A percentile compares a stretch with the other conserved stretches of the same genome.
These are phyloP conservation scores for Tetragonula carbonaria DNA, from an alignment of 2,888 invertebrate species.

Conservation along the genomic window DNA sequence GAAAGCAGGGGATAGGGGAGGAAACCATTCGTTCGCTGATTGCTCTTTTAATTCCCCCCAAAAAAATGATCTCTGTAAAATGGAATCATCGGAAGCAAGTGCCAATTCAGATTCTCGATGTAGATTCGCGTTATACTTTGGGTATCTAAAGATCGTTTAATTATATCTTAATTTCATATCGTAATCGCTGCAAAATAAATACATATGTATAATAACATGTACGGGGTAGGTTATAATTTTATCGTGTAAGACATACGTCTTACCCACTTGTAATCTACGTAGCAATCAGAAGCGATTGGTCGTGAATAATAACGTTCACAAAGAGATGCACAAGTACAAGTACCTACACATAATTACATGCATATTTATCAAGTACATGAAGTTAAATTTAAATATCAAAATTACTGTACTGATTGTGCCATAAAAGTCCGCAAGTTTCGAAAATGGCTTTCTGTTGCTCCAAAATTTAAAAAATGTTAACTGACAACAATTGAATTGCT, in stretches of 20 bases:
- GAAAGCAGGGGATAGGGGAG: background rate
- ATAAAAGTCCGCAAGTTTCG: too few relatives aligned
- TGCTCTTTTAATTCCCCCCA: constrained; percentile 4
- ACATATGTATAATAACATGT: background rate
- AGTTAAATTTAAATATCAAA: too few relatives aligned
- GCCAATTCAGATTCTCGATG: background rate
- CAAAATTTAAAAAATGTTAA: too few relatives aligned
- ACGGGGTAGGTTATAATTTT: background rate
- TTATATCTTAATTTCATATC: background rate
- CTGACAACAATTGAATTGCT: too few relatives aligned
- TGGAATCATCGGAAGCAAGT: background rate
- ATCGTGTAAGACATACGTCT: background rate
- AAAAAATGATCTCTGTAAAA: constrained; percentile 5
- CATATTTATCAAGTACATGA: too few relatives aligned
- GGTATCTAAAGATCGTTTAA: background rate
- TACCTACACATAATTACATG: too few relatives aligned
- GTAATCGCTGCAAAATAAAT: background rate
- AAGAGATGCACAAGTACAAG: background rate
- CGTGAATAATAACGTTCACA: background rate
- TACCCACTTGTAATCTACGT: background rate
- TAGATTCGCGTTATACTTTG: background rate
- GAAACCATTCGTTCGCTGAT: constrained; percentile 9
- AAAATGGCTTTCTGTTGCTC: too few relatives aligned
- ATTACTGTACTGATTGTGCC: too few relatives aligned
- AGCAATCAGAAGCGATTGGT: background rate